These are phyloP conservation scores for Stenichneumon culpator DNA, from an alignment of 2,888 invertebrate genomes.

Conservation along the genomic window DNA sequence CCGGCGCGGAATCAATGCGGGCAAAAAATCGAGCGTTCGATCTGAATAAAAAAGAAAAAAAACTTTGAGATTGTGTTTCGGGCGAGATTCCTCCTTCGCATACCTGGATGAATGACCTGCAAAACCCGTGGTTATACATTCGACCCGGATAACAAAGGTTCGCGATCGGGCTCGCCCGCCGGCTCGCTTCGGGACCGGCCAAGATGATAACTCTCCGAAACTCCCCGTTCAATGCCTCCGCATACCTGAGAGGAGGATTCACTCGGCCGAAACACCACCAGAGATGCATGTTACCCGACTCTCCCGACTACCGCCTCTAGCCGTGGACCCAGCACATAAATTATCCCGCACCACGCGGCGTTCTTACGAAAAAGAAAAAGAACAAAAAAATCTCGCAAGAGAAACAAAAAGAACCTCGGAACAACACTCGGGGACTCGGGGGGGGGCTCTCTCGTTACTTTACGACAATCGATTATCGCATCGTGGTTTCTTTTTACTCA, in stretches of 20 bases:
- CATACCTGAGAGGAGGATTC: slow-evolving; percentile 62
- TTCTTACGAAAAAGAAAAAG: neutral
- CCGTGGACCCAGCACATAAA: neutral
- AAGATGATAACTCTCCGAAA: slow-evolving; percentile 51
- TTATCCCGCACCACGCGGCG: slow-evolving; percentile 2
- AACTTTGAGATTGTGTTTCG: neutral
- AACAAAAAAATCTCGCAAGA: neutral
- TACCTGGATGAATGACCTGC: slow-evolving; percentile 65
- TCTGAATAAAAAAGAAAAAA: neutral
- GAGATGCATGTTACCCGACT: neutral
- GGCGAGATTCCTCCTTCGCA: slow-evolving; percentile 13
- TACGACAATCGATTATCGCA: neutral
- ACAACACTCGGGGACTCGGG: neutral
- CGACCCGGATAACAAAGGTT: slow-evolving; percentile 59
- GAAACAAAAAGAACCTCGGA: neutral
- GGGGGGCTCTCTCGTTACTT: neutral
- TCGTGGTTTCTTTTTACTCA: slow-evolving; percentile 42
- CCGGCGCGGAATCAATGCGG: no score
- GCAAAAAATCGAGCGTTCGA: neutral
- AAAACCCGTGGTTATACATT: slow-evolving; percentile 39
- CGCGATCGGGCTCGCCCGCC: slow-evolving; percentile 35
- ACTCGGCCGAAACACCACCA: slow-evolving; percentile 12
- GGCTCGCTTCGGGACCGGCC: slow-evolving; percentile 37
- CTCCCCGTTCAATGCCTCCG: slow-evolving; percentile 59
- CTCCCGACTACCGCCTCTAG: neutral